Percentiles rank a stretch among this genome's conserved stretches.
Evolutionary conservation across 37 sponge, comb jelly and placozoan species (phyloP).

Genomic region (Crambe crambe): DNA sequence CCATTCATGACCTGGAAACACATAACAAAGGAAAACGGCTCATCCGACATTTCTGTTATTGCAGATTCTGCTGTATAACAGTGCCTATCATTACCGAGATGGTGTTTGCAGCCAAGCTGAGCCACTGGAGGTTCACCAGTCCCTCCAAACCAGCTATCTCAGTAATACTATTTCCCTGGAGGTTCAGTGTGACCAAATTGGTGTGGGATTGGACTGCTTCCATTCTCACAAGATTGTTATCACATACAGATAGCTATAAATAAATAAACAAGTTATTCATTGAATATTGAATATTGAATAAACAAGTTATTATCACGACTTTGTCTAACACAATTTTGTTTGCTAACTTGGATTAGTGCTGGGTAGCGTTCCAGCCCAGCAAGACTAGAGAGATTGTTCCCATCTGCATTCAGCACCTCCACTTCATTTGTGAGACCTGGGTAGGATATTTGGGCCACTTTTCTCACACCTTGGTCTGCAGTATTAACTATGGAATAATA

Average conservation of each 20-base stretch:
- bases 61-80: too few species aligned
- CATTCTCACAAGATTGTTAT: conserved; percentile 57
- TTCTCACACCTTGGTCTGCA: conserved; percentile 23
- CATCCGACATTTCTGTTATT: too few species aligned
- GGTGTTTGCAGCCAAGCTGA: conserved; percentile 69
- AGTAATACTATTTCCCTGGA: conserved; percentile 65
- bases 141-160: conserved; percentile 44
- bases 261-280: not conserved
- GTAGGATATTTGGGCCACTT: conserved; percentile 18
- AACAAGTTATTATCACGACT: not conserved
- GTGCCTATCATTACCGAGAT: too few species aligned
- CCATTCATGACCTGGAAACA: conserved; percentile 19
- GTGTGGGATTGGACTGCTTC: conserved; percentile 21
- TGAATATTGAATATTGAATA: not conserved
- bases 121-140: conserved; percentile 55
- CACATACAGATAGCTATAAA: conserved; percentile 55
- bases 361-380: conserved; percentile 54
- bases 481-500: not conserved
- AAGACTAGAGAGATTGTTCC: conserved; percentile 49
- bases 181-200: conserved; percentile 55
- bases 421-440: not conserved
- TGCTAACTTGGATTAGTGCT: conserved; percentile 56
- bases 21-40: too few species aligned
- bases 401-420: conserved; percentile 43
- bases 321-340: not conserved